Conservation (phyloP, 2,797 vertebrate species). For the Eulemur albifrons region DNA sequence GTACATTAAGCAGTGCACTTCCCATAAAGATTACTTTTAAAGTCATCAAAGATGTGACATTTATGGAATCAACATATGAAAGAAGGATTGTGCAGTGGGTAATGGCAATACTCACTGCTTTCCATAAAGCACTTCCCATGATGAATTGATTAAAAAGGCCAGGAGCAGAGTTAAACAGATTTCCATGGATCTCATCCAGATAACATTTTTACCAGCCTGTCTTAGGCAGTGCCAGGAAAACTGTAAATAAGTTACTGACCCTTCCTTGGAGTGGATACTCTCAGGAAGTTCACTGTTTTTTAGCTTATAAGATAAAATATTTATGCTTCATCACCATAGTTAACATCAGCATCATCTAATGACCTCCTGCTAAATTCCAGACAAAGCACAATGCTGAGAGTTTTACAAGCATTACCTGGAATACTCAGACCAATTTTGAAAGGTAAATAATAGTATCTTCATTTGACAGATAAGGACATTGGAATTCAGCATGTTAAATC, state of each 20-base stretch:
- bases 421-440: background rate
- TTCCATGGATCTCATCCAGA: constrained; percentile 41
- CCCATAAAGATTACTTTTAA: constrained; percentile 59
- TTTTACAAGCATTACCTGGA: background rate
- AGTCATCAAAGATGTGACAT: constrained; percentile 48
- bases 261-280: background rate
- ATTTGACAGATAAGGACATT: background rate
- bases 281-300: background rate
- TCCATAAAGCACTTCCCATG: background rate
- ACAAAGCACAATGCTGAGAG: background rate
- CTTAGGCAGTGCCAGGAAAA: constrained; percentile 64
- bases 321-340: background rate
- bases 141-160: constrained; percentile 67
- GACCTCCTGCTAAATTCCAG: background rate
- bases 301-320: background rate
- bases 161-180: constrained; percentile 54
- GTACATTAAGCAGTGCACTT: constrained; percentile 52
- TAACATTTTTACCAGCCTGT: constrained; percentile 39
- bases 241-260: constrained; percentile 70
- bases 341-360: constrained; percentile 37
- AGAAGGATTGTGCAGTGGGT: constrained; percentile 39
- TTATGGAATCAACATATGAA: constrained; percentile 55
- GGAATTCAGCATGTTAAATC: background rate
- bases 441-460: background rate
- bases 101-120: constrained; percentile 40